Percentiles rank a stretch among this genome's conserved stretches.
These are phyloP conservation scores for Clepsis dumicolana DNA, from an alignment of 2,888 invertebrate species.

Conservation along the genomic window DNA sequence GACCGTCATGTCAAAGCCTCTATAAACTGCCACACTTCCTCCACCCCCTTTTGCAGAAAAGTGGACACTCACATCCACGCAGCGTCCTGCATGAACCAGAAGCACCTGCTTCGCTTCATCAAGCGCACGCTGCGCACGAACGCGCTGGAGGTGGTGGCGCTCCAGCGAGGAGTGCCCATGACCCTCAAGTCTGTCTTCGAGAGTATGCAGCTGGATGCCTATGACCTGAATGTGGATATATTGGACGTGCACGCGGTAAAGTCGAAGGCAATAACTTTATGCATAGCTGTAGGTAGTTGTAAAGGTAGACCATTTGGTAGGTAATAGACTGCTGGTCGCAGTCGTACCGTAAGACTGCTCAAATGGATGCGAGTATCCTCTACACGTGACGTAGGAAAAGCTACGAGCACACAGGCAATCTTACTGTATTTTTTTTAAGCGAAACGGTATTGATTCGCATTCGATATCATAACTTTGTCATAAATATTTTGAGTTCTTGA, in stretches of 20 bases:
- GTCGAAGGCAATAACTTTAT: constrained; percentile 46
- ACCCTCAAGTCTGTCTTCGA: constrained; percentile 96
- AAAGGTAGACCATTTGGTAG: no score
- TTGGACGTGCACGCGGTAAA: constrained; percentile 97
- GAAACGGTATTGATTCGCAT: no score
- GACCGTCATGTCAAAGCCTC: no score
- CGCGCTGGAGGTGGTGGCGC: constrained; percentile 88
- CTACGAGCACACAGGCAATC: no score
- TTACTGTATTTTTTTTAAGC: no score
- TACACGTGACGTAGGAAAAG: no score
- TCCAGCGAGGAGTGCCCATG: constrained; percentile 88
- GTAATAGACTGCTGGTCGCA: no score
- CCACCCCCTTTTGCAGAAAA: constrained; percentile 85
- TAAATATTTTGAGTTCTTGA: no score
- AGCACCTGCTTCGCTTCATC: constrained; percentile 98
- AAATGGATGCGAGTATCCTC: no score
- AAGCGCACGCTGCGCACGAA: constrained; percentile 97
- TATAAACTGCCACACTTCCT: no score
- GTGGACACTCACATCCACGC: constrained; percentile 99
- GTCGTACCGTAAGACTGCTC: neutral
- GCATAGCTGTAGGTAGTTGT: neutral
- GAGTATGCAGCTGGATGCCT: constrained; percentile 97
- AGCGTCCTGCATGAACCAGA: constrained; percentile 99
- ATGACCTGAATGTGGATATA: constrained; percentile 98
- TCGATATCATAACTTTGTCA: no score